Percentiles rank a stretch among this genome's conserved stretches.
These are phyloP conservation scores for Leuctra nigra DNA, from an alignment of 2,888 invertebrate genomes.

Conservation along the genomic window DNA sequence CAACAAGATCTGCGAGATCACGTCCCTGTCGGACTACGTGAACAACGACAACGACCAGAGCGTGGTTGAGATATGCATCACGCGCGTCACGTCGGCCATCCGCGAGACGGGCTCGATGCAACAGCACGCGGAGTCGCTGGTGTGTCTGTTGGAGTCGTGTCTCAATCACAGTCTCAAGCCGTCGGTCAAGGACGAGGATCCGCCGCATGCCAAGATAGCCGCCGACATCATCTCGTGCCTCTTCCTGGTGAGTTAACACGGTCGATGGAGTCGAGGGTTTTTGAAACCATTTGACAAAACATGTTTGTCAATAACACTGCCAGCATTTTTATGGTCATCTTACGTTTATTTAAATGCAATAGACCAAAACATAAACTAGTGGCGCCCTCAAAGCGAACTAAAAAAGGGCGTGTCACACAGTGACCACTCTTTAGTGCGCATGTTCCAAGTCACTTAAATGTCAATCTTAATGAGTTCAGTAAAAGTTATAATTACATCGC, in stretches of 20 bases:
- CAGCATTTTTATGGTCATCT: too few relatives aligned
- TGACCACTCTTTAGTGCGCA: too few relatives aligned
- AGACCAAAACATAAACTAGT: too few relatives aligned
- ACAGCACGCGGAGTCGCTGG: conserved; percentile 75
- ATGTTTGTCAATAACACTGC: too few relatives aligned
- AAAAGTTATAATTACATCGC: too few relatives aligned
- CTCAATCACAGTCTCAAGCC: conserved; percentile 84
- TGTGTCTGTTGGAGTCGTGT: conserved; percentile 79
- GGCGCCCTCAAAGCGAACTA: too few relatives aligned
- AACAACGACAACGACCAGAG: conserved; percentile 89
- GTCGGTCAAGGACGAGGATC: conserved; percentile 71
- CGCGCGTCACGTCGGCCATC: conserved; percentile 82
- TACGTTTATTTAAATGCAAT: too few relatives aligned
- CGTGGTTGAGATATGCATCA: conserved; percentile 91
- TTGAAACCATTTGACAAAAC: too few relatives aligned
- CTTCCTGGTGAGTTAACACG: conserved; percentile 85
- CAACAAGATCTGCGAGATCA: conserved; percentile 59
- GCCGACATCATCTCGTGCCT: conserved; percentile 92
- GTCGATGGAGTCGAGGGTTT: too few relatives aligned
- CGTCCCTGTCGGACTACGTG: conserved; percentile 74
- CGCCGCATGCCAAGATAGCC: conserved; percentile 94
- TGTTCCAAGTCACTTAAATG: too few relatives aligned
- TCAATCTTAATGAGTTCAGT: too few relatives aligned
- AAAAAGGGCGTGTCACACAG: too few relatives aligned
- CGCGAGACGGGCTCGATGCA: conserved; percentile 82